A percentile compares a stretch with the other conserved stretches of the same genome.
Evolutionary conservation across 1,140 invertebrate genomes (phyloP).

Genomic region (Heliconius eleuchia): DNA sequence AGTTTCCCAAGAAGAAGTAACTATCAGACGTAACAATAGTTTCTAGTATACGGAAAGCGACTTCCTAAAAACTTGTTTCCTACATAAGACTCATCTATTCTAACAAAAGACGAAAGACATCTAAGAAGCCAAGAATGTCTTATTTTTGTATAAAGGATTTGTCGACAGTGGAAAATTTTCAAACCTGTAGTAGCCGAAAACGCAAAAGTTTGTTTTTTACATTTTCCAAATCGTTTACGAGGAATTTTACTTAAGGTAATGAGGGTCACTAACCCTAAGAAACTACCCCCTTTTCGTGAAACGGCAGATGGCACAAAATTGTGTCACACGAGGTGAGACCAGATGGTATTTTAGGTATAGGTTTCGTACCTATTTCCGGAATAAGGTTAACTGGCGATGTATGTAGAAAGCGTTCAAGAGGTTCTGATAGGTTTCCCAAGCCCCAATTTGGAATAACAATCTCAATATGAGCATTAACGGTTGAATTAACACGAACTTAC

Average conservation of each 20-base stretch:
- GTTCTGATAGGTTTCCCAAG: not conserved
- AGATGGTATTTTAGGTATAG: not conserved
- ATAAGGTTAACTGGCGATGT: not conserved
- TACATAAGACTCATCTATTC: conserved; percentile 4
- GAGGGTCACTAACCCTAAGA: not conserved
- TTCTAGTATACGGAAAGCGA: conserved; percentile 18
- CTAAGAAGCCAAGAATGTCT: not conserved
- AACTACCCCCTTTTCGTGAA: not conserved
- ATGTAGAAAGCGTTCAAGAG: not conserved
- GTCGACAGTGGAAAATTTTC: conserved; percentile 2
- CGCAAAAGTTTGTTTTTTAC: not conserved
- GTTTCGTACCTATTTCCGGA: not conserved
- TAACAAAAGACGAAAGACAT: conserved; percentile 5
- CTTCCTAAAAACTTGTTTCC: conserved; percentile 21
- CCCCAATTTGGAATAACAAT: not conserved
- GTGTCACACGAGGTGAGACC: not conserved
- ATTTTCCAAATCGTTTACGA: not conserved
- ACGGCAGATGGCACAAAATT: conserved; percentile 1
- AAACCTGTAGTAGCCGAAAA: not conserved
- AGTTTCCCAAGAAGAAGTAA: conserved; percentile 24
- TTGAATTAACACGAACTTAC: not conserved
- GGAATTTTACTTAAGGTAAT: not conserved
- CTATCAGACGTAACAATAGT: conserved; percentile 21
- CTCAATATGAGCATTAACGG: not conserved
- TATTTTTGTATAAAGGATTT: not conserved